phyloP scores from a whole-genome alignment of 2,797 vertebrate species.

The Threskiornis aethiopicus region DNA sequence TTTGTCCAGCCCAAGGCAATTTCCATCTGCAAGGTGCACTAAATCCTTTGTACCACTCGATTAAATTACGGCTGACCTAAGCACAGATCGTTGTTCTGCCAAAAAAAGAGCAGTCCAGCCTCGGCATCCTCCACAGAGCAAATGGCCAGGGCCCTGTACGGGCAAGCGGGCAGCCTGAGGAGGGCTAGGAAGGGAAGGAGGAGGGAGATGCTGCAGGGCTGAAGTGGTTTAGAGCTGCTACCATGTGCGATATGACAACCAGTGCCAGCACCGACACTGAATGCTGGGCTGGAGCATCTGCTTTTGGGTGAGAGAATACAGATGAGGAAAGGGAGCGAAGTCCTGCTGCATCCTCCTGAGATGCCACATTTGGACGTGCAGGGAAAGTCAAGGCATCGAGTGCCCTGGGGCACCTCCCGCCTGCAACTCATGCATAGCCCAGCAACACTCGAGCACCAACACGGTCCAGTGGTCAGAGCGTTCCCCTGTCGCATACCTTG shows the following conservation, averaged over 20 bases:
- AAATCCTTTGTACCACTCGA: neutral
- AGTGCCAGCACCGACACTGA: neutral
- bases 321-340: neutral
- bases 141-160: accelerated
- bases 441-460: neutral
- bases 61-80: constrained; percentile 37
- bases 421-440: neutral
- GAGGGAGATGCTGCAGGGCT: neutral
- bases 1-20: constrained; percentile 13
- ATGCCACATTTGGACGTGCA: neutral
- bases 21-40: constrained; percentile 13
- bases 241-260: accelerated
- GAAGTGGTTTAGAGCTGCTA: neutral
- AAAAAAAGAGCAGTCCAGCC: neutral
- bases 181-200: neutral
- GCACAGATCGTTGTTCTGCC: neutral
- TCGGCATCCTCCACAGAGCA: neutral
- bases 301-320: neutral
- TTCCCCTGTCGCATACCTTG: neutral
- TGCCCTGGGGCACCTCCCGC: neutral
- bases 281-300: neutral
- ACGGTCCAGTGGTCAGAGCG: accelerated
- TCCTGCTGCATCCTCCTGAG: neutral
- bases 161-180: neutral
- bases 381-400: neutral